A percentile compares a stretch with the other conserved stretches of the same genome.
phyloP scores from a whole-genome alignment of 2,113 vertebrate genomes.

The Actinemys pallida region DNA sequence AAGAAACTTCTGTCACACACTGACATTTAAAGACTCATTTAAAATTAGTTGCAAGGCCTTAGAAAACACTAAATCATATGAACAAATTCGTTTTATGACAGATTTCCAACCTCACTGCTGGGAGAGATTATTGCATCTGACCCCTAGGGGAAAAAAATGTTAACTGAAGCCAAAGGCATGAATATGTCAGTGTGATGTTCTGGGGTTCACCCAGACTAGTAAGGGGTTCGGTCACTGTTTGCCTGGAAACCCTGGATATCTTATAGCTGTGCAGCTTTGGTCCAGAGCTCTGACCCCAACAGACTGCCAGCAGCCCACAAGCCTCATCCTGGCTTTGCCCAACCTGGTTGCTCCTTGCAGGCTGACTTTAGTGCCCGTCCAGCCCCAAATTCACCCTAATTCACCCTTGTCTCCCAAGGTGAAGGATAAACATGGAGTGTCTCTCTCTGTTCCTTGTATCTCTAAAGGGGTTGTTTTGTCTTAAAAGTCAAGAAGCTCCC shows the following conservation, averaged over 20 bases:
- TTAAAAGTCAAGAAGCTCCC: too few relatives aligned
- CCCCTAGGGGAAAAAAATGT: not conserved
- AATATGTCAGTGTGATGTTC: not conserved
- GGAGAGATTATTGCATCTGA: not conserved
- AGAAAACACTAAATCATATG: not conserved
- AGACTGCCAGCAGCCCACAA: not conserved
- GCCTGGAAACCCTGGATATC: not conserved
- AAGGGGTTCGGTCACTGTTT: not conserved
- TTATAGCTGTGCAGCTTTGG: not conserved
- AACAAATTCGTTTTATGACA: not conserved
- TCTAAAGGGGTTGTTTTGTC: not conserved
- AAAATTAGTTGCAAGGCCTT: not conserved
- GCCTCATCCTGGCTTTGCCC: not conserved
- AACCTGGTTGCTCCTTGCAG: not conserved
- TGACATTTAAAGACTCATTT: not conserved
- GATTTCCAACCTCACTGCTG: not conserved
- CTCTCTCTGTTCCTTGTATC: not conserved
- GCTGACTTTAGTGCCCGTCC: not conserved
- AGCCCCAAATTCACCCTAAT: not conserved
- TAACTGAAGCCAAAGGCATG: not conserved
- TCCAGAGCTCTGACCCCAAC: not conserved
- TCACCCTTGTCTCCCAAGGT: not conserved
- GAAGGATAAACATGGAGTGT: not conserved
- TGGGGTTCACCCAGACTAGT: not conserved
- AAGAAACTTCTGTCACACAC: not conserved